Evolutionary conservation across 2,797 vertebrate species (phyloP).

Genomic region (Schizopygopsis malacanthus): DNA sequence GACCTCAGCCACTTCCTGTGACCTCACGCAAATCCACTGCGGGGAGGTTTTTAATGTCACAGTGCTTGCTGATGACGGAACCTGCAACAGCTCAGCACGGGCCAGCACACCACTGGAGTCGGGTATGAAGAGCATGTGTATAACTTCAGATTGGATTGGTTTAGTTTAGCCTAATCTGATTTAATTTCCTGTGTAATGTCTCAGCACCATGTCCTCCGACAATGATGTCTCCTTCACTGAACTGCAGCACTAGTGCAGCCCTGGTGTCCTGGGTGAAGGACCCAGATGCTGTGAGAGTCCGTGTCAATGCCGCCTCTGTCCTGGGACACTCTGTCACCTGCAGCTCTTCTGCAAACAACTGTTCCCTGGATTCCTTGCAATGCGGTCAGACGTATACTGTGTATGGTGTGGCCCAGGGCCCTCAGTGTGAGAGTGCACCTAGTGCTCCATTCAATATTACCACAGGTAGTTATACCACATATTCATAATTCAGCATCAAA

Average conservation of each 20-base stretch:
- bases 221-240: constrained; percentile 59
- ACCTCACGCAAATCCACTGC: constrained; percentile 71
- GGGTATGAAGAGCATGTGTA: constrained; percentile 65
- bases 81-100: constrained; percentile 73
- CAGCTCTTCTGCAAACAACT: constrained; percentile 66
- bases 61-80: constrained; percentile 72
- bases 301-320: constrained; percentile 66
- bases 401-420: constrained; percentile 63
- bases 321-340: constrained; percentile 66
- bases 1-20: constrained; percentile 67
- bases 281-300: constrained; percentile 60
- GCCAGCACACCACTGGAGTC: constrained; percentile 67
- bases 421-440: constrained; percentile 68
- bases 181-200: neutral
- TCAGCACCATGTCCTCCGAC: constrained; percentile 77
- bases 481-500: neutral
- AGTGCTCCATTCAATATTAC: constrained; percentile 68
- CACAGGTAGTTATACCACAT: constrained; percentile 66
- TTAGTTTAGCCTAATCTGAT: neutral
- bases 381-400: constrained; percentile 75
- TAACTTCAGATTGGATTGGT: neutral
- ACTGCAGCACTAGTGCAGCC: constrained; percentile 67
- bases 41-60: constrained; percentile 73
- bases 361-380: constrained; percentile 66
- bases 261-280: constrained; percentile 69